Evolutionary conservation across 2,113 vertebrate species (phyloP).

Genomic region (Onychostoma macrolepis): DNA sequence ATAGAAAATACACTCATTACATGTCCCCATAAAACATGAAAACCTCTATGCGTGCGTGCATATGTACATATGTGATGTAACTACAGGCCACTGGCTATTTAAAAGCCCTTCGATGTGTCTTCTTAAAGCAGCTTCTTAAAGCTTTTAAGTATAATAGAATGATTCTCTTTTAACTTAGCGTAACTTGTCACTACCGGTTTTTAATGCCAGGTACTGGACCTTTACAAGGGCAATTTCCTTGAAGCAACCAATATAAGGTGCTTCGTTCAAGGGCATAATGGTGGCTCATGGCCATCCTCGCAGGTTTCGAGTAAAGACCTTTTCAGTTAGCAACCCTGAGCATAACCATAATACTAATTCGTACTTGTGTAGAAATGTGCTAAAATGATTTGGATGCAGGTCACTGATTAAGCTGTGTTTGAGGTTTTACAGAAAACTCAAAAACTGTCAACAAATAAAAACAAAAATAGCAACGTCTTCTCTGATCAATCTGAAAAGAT

Average conservation of each 20-base stretch:
- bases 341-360: background rate
- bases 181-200: background rate
- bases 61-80: background rate
- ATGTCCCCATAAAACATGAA: no score
- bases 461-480: constrained; percentile 18
- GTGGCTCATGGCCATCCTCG: background rate
- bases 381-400: background rate
- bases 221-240: background rate
- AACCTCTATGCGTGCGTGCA: no score
- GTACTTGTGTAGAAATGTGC: background rate
- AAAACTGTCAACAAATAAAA: background rate
- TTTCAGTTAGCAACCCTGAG: background rate
- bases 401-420: background rate
- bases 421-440: background rate
- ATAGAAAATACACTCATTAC: no score
- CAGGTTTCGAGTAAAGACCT: background rate
- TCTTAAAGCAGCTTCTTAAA: background rate
- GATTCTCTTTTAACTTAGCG: background rate
- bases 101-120: background rate
- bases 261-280: background rate
- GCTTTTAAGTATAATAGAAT: background rate
- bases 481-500: constrained; percentile 7
- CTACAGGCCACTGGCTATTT: background rate
- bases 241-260: background rate
- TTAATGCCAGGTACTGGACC: background rate